Evolutionary conservation across 2,113 vertebrate species (phyloP).

Genomic region (Ophiodon elongatus): DNA sequence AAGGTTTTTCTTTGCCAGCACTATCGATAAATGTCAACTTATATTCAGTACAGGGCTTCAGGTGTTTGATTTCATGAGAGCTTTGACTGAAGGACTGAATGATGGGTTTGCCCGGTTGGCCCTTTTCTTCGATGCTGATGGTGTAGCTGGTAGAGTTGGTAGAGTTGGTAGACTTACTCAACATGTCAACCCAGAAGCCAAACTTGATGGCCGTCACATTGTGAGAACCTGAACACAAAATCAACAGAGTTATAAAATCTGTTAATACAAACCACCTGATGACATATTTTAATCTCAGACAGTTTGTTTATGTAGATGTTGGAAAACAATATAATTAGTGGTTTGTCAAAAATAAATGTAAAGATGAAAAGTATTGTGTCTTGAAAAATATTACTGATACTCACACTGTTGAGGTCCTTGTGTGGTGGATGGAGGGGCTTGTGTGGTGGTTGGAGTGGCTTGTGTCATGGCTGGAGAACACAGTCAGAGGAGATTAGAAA

Average conservation of each 20-base stretch:
- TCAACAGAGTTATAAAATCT: conserved; percentile 5
- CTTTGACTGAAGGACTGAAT: rapidly evolving
- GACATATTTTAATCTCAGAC: neutral
- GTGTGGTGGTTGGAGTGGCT: no score
- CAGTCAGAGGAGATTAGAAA: neutral
- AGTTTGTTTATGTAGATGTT: neutral
- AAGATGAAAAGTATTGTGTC: neutral
- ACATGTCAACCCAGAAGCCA: conserved; percentile 39
- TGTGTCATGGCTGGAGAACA: neutral
- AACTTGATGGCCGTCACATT: rapidly evolving
- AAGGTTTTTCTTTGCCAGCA: rapidly evolving
- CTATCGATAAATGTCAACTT: rapidly evolving
- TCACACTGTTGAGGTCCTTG: conserved; percentile 60
- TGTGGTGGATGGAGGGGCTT: no score
- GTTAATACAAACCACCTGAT: neutral
- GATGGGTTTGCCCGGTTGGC: rapidly evolving
- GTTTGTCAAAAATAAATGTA: neutral
- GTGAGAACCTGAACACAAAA: conserved; percentile 65
- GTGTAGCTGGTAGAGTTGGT: rapidly evolving
- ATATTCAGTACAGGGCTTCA: conserved; percentile 75
- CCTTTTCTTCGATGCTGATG: neutral
- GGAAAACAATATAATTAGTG: neutral
- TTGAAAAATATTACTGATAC: conserved; percentile 38
- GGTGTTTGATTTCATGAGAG: rapidly evolving
- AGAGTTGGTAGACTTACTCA: no score